Evolutionary conservation across 2,113 vertebrate genomes (phyloP), one percentile per base, ranked within the genome.

Genomic region (Pterocles gutturalis): DNA sequence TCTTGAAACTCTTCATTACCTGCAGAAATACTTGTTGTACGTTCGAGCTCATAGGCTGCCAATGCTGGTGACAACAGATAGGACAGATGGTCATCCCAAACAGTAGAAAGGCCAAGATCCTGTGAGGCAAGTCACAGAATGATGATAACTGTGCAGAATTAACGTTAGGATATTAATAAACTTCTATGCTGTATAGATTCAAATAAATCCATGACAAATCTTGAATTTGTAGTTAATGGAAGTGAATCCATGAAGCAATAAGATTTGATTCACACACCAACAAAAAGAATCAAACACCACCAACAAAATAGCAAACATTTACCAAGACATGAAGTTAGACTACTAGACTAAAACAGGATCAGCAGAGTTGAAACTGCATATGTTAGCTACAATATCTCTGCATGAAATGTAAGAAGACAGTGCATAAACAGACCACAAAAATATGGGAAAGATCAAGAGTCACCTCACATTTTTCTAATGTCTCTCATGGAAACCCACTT

Each of bases 1-100:
- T 99, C 99, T 87, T 99, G 99, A 96, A 99, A 99, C 96, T 99
- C 99, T 89, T 99, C 99, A 41, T 99, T 99, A 85, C 99, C 99
- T 38, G 99, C 99, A 73, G 99, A 99, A 87, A 99, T 96, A 26
- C 99, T 98, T 3, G 98, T 98, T 29, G 98, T 98, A 65, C 99
- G 99, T 92, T 99, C 99, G 5, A 99, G 98, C 97, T 99, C 99
- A 53, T 99, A 99, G 46, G 99, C 99, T 29, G 99, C 98, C 96
- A 99, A 95, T 3, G 99, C 99, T 6, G 99, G 99, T 65, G 99
- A 99, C 94, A 99, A 97, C 92, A 99, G 97, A 91, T 99, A 99
- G 84, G 99, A 99, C 20, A 99, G 98, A 79, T 99, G 99, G 96
- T 99, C 99, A 81, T 99, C 99, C 99, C 99, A 99, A 66, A 99